Base-by-base conservation (phyloP, 2,888 invertebrate genomes). In the Amiota communis region DNA sequence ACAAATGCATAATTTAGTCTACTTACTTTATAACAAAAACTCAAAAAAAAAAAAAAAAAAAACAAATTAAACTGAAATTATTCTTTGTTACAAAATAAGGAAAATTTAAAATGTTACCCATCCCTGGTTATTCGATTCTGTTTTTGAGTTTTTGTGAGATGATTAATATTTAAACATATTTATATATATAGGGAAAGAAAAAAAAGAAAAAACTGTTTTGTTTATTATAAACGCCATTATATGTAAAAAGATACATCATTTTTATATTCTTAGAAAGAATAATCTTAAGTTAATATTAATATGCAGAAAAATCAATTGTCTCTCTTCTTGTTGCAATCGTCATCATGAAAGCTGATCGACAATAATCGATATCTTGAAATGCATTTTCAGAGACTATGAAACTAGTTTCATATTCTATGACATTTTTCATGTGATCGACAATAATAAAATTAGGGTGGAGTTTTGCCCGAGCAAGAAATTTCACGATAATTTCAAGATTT, bases 161-260 rank as follows among this genome's bases (percentile, higher is more conserved):
- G 76, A 77, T 67, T 13, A 46, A 53, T 53, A 53, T 13, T 67
- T 64, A 15, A 36, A 47, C 11, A 64, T 56, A 51, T n/a, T 17
- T 68, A 68, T 68, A 53, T 68, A 53, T 23, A 49, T 51, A 53
- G 15, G n/a, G n/a, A n/a, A 48, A 23, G 23, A n/a, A 56, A 69
- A 23, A 17, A 70, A 15, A 67, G 68, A 71, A 57, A 70, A 64
- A 17, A 48, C 8, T 71, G 36, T 65, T 53, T 67, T 48, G 67
- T 67, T 36, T 56, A 53, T 64, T 67, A 6, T 36, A 67, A 72
- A 78, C 64, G 82, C 82, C 82, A 82, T 82, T 82, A 82, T 74
- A 79, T 85, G 79, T 59, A 17, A 68, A 70, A 56, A 70, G 17
- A 68, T 46, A 23, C 1, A 49, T 23, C 48, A 47, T 23, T 64